Percentiles rank a stretch among this genome's conserved stretches.
Evolutionary conservation across 2,888 invertebrate species (phyloP).

Genomic region (Caenorhabditis wallacei): DNA sequence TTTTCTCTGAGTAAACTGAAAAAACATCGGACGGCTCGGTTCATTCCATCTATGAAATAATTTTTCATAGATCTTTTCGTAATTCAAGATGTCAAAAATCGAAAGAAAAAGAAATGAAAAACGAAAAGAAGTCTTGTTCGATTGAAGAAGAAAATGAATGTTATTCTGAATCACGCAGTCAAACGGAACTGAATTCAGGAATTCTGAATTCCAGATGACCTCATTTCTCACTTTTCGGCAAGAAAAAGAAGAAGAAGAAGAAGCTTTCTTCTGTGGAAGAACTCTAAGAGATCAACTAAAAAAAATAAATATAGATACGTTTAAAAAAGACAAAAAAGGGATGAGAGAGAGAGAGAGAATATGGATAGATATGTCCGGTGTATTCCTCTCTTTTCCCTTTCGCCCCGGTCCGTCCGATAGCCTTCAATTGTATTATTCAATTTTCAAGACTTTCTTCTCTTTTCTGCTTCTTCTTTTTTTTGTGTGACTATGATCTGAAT

Average conservation of each 20-base stretch:
- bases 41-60: too few species aligned
- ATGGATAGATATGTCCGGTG: constrained; percentile 42
- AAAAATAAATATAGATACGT: constrained; percentile 5
- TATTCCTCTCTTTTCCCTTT: too few species aligned
- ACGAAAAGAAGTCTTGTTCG: neutral
- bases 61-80: too few species aligned
- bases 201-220: constrained; percentile 52
- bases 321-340: constrained; percentile 1
- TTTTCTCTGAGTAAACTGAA: too few species aligned
- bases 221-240: constrained; percentile 47
- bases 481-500: constrained; percentile 36
- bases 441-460: constrained; percentile 30
- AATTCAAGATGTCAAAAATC: neutral
- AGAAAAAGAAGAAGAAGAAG: neutral
- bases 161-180: constrained; percentile 39
- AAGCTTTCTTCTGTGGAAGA: neutral
- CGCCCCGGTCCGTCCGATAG: constrained; percentile 23
- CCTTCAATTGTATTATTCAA: constrained; percentile 60
- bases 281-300: constrained; percentile 19
- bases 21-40: too few species aligned
- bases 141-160: constrained; percentile 23
- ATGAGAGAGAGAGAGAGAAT: constrained; percentile 7
- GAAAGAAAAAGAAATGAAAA: neutral
- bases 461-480: constrained; percentile 7
- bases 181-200: constrained; percentile 42